Evolutionary conservation across 2,888 invertebrate species (phyloP).

Genomic region (Agrotis exclamationis): DNA sequence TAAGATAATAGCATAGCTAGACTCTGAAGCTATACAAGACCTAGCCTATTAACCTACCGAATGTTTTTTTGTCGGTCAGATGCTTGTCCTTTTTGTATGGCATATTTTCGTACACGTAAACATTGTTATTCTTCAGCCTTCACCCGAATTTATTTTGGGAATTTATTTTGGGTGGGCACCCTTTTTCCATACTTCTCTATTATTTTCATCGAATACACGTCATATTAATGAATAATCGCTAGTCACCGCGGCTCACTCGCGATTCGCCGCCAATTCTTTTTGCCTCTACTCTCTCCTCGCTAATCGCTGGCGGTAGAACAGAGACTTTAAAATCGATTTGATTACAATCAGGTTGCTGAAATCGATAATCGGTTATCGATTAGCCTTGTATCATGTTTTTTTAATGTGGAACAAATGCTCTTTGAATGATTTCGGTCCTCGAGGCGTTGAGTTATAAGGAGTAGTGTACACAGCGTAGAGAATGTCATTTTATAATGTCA

Average conservation of each 20-base stretch:
- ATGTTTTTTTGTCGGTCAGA: background rate
- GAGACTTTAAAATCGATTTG: slow-evolving; percentile 39
- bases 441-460: slow-evolving; percentile 28
- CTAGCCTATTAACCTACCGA: too few relatives aligned
- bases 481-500: background rate
- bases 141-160: background rate
- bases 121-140: background rate
- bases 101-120: background rate
- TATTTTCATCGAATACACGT: background rate
- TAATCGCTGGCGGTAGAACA: background rate
- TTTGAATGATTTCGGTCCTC: slow-evolving; percentile 35
- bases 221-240: background rate
- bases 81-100: too few relatives aligned
- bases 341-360: slow-evolving; percentile 53
- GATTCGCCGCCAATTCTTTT: background rate
- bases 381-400: slow-evolving; percentile 53
- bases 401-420: slow-evolving; percentile 41
- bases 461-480: background rate
- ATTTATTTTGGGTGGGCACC: too few relatives aligned
- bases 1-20: too few relatives aligned
- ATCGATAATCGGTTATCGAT: slow-evolving; percentile 61
- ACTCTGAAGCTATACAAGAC: too few relatives aligned
- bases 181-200: too few relatives aligned
- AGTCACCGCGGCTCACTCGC: background rate
- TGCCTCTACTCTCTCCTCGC: background rate